Evolutionary conservation across 2,888 invertebrate genomes (phyloP).

Genomic region (Caenorhabditis japonica): DNA sequence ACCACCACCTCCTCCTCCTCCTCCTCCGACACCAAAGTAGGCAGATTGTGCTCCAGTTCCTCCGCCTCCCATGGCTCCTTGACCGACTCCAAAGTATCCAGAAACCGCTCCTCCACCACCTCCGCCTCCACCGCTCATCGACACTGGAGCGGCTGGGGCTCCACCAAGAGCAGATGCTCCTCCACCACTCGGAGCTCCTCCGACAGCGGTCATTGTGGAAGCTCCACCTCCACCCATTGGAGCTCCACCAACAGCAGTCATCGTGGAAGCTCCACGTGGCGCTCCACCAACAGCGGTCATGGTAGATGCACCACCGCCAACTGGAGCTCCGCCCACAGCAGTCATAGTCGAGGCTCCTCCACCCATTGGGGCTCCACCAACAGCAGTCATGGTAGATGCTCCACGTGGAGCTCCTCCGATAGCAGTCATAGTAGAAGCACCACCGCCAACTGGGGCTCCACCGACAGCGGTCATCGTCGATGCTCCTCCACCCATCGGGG

Average conservation of each 20-base stretch:
- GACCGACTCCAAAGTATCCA: constrained; percentile 58
- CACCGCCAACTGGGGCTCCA: no score
- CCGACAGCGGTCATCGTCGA: no score
- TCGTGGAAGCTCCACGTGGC: constrained; percentile 23
- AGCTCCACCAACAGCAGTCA: constrained; percentile 40
- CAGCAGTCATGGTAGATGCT: constrained; percentile 1
- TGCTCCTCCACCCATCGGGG: no score
- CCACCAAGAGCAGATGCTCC: constrained; percentile 54
- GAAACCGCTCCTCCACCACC: constrained; percentile 43
- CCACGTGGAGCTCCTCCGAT: no score
- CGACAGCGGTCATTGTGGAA: constrained; percentile 44
- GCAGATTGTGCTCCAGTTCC: constrained; percentile 48
- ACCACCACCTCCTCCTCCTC: constrained; percentile 39
- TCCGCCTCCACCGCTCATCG: constrained; percentile 55
- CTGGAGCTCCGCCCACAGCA: constrained; percentile 6
- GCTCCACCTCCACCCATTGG: constrained; percentile 27
- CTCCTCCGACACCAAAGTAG: constrained; percentile 54
- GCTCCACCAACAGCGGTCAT: constrained; percentile 53
- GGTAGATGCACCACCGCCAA: constrained; percentile 26
- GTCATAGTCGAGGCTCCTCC: constrained; percentile 29
- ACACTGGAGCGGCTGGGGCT: constrained; percentile 60
- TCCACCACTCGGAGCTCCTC: constrained; percentile 27
- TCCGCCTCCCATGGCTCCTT: constrained; percentile 39
- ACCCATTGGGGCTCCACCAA: constrained; percentile 51
- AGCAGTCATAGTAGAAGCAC: no score